Evolutionary conservation across 2,113 vertebrate genomes (phyloP).

Genomic region (Zingel zingel): DNA sequence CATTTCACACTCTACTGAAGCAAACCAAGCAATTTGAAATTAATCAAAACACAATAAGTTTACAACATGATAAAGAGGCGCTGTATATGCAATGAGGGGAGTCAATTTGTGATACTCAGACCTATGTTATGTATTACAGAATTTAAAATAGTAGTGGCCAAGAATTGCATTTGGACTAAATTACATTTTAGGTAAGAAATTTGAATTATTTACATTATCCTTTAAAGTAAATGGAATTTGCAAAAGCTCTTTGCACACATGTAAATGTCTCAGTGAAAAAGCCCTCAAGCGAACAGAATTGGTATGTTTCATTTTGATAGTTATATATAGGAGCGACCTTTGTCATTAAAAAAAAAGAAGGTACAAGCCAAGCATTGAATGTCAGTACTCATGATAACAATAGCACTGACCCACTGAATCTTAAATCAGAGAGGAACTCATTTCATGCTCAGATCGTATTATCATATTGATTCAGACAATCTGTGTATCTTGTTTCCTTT

Average conservation of each 20-base stretch:
- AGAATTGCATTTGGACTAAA: slow-evolving; percentile 21
- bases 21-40: slow-evolving; percentile 86
- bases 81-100: slow-evolving; percentile 62
- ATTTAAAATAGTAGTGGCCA: slow-evolving; percentile 42
- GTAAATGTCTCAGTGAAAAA: slow-evolving; percentile 8
- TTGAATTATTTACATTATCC: slow-evolving; percentile 2
- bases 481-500: slow-evolving; percentile 21
- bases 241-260: slow-evolving; percentile 22
- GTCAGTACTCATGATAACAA: slow-evolving; percentile 58
- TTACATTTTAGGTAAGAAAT: slow-evolving; percentile 28
- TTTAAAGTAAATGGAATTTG: slow-evolving; percentile 17
- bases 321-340: slow-evolving; percentile 53
- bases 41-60: slow-evolving; percentile 87
- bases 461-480: slow-evolving; percentile 44
- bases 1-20: slow-evolving; percentile 87
- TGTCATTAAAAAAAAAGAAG: slow-evolving; percentile 44
- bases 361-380: slow-evolving; percentile 52
- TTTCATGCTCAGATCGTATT: slow-evolving; percentile 34
- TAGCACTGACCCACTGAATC: slow-evolving; percentile 46
- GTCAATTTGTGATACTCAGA: slow-evolving; percentile 70
- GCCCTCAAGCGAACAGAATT: neutral
- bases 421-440: slow-evolving; percentile 43
- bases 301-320: slow-evolving; percentile 39
- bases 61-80: slow-evolving; percentile 84
- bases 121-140: slow-evolving; percentile 27